Evolutionary conservation across 2,113 vertebrate species (phyloP).

Genomic region (Colossoma macropomum): DNA sequence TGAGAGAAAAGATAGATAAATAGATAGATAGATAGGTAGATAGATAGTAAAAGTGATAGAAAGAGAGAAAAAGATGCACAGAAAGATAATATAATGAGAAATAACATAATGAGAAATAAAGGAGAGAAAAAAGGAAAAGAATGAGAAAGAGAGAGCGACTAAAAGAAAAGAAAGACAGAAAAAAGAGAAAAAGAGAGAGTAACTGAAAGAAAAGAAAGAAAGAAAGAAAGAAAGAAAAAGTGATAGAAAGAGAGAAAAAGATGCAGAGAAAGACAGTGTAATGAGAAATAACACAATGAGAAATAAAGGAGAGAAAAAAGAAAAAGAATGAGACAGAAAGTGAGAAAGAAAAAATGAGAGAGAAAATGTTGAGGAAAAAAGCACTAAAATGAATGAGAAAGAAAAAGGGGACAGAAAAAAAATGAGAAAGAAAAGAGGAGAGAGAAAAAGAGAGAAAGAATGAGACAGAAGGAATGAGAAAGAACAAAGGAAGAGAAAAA

Average conservation of each 20-base stretch:
- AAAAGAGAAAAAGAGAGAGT: neutral
- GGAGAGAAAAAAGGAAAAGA: neutral
- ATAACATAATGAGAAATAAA: neutral
- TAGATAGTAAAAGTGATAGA: too few relatives aligned
- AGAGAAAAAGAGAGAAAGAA: neutral
- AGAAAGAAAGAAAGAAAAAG: slow-evolving; percentile 7
- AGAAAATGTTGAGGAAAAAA: too few relatives aligned
- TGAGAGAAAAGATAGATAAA: neutral
- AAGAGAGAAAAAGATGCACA: too few relatives aligned
- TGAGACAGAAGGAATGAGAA: neutral
- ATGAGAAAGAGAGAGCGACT: too few relatives aligned
- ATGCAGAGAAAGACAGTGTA: neutral
- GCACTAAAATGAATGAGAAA: too few relatives aligned
- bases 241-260: neutral
- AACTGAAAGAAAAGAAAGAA: neutral
- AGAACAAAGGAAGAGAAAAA: neutral
- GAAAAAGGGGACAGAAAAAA: too few relatives aligned
- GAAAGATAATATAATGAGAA: too few relatives aligned
- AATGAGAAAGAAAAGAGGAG: too few relatives aligned
- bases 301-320: neutral
- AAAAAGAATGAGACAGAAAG: neutral
- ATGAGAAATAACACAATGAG: neutral
- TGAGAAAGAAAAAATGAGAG: neutral
- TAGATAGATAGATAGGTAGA: too few relatives aligned
- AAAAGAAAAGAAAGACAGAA: neutral